These are phyloP conservation scores for Connochaetes taurinus DNA, from an alignment of 2,113 vertebrate species.

Conservation along the genomic window DNA sequence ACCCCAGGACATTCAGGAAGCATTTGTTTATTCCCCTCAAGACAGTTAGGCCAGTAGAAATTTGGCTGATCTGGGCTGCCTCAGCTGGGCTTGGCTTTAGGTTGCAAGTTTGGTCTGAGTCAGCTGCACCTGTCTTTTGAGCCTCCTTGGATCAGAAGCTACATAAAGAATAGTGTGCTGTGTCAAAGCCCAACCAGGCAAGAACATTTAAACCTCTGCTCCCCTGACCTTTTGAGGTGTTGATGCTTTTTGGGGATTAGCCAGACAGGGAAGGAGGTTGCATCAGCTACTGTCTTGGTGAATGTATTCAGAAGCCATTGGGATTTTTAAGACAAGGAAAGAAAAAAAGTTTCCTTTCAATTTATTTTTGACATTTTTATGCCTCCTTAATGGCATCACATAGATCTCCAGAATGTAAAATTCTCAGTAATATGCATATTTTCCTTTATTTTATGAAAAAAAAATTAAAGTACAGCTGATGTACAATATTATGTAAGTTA, in stretches of 20 bases:
- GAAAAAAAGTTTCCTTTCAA: neutral
- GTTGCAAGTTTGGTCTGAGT: neutral
- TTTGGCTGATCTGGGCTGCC: neutral
- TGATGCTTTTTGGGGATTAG: neutral
- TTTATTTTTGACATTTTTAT: neutral
- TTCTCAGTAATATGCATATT: neutral
- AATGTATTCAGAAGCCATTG: neutral
- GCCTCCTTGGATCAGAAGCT: neutral
- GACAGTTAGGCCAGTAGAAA: neutral
- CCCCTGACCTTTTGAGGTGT: neutral
- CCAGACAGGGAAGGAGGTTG: neutral
- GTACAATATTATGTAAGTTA: neutral
- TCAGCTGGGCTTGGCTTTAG: neutral
- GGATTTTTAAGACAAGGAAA: neutral
- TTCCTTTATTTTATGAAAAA: neutral
- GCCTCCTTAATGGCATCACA: neutral
- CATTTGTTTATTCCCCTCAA: neutral
- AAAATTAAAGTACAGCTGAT: neutral
- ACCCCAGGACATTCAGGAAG: neutral
- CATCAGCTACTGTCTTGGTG: neutral
- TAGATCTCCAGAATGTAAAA: neutral
- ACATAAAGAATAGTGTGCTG: neutral
- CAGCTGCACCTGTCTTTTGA: neutral
- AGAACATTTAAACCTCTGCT: neutral
- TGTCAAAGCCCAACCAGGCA: neutral